A percentile compares a stretch with the other conserved stretches of the same genome.
Conservation (phyloP, 2,113 vertebrate species). For the Strigops habroptila region DNA sequence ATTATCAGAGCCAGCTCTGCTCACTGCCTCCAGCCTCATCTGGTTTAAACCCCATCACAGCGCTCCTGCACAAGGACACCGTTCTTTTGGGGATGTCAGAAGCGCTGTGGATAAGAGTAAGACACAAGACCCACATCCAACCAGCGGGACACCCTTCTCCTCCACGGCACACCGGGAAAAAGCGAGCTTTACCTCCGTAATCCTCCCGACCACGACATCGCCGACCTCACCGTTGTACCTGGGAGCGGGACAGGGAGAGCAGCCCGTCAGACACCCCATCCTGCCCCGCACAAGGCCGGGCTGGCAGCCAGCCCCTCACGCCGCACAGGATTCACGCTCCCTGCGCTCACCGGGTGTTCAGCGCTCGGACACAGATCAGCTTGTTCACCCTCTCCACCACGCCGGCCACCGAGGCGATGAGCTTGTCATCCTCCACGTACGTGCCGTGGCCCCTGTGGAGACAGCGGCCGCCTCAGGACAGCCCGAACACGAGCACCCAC, state of each 20-base stretch:
- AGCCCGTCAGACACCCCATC: not conserved
- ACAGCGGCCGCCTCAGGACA: not conserved
- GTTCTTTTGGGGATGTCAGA: fast-evolving
- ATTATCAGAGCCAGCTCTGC: not conserved
- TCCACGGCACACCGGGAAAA: not conserved
- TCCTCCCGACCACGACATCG: slow-evolving; percentile 92
- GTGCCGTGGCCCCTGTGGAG: slow-evolving; percentile 90
- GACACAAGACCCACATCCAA: fast-evolving
- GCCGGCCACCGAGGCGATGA: slow-evolving; percentile 93
- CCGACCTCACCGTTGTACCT: slow-evolving; percentile 96
- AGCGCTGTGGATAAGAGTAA: fast-evolving
- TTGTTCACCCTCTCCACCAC: slow-evolving; percentile 95
- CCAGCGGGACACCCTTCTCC: not conserved
- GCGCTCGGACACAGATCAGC: slow-evolving; percentile 89
- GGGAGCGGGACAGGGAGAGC: not conserved
- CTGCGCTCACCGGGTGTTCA: slow-evolving; percentile 82
- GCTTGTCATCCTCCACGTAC: slow-evolving; percentile 92
- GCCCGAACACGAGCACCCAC: not conserved
- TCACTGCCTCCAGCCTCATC: not conserved
- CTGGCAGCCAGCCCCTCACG: not conserved
- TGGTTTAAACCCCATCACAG: not conserved
- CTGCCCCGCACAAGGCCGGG: fast-evolving
- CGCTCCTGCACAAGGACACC: fast-evolving
- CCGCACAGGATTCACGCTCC: fast-evolving
- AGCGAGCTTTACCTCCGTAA: slow-evolving; percentile 85